Evolutionary conservation across 2,888 invertebrate species (phyloP).

Genomic region (Chrysina gloriosa): DNA sequence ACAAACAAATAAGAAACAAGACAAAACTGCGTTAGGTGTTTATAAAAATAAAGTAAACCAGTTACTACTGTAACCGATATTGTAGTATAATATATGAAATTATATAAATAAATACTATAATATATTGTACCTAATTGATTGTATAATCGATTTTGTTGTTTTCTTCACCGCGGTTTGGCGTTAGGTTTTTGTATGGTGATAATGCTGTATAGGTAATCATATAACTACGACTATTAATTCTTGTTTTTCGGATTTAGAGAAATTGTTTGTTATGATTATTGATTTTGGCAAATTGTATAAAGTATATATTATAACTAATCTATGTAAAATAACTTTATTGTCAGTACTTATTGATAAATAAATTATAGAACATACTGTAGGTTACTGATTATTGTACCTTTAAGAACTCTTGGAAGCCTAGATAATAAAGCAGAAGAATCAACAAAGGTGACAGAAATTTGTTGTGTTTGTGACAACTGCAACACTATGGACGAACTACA

Average conservation of each 20-base stretch:
- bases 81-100: background rate
- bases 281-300: slow-evolving; percentile 48
- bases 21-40: too few relatives aligned
- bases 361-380: background rate
- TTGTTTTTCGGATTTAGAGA: background rate
- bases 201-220: too few relatives aligned
- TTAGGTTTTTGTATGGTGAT: too few relatives aligned
- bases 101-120: background rate
- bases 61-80: background rate
- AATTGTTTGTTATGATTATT: background rate
- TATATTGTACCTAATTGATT: background rate
- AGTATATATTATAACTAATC: slow-evolving; percentile 45
- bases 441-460: too few relatives aligned
- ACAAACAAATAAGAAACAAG: too few relatives aligned
- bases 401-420: too few relatives aligned
- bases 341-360: slow-evolving; percentile 35
- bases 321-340: slow-evolving; percentile 42
- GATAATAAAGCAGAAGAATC: too few relatives aligned
- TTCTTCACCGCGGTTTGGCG: too few relatives aligned
- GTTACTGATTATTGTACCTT: too few relatives aligned
- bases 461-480: too few relatives aligned
- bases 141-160: background rate
- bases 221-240: background rate
- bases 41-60: too few relatives aligned
- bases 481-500: too few relatives aligned